Base-by-base conservation (phyloP, 2,797 vertebrate species). In the Psittacula derbiana region DNA sequence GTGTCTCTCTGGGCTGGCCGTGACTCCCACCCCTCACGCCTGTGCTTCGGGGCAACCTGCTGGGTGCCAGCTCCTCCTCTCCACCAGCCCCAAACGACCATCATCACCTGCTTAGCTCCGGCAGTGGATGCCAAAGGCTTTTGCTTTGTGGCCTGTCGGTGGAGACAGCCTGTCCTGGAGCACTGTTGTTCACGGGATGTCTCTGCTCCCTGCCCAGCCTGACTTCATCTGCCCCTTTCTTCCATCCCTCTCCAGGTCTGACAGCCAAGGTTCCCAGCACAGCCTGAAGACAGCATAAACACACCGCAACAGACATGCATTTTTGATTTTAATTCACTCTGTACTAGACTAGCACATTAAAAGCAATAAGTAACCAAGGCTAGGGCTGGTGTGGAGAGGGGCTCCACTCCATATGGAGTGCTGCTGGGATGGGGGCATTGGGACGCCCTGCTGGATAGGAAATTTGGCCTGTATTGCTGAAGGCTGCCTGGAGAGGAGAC, bases 361-460 rank as follows among this genome's bases (percentile, higher is more conserved):
- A 90, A 96, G 91, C 95, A 95, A 94, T 82, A 93, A 60, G 83
- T 86, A 93, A 95, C 86, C 27, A 7, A 90, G 93, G 92, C 86
- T 86, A 80, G 62, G 76, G 58, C 89, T 73, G 87, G 83, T 74
- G 82, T 3, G 57, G 76, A 62, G 64, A 92, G 80, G 85, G 58
- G 28, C 53, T 86, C 47, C 3, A 15, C 62, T 95, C 70, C 86
- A 72, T 55, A 66, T 65, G 80, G 86, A 93, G 62, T 3, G 11
- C 66, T 53, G 70, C 80, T 4, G 24, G 64, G 55, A 10, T 33
- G 57, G 58, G 86, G 84, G 58, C 0, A 2, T 36, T 69, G 79
- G 58, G 62, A 41, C 3, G 3, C 66, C 41, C 57, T 46, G 46
- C 33, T 0, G 3, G 40, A 44, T 41, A 81, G 80, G 76, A 90